Percentiles rank a stretch among this genome's conserved stretches.
Evolutionary conservation across 2,113 vertebrate species (phyloP).

Genomic region (human): DNA sequence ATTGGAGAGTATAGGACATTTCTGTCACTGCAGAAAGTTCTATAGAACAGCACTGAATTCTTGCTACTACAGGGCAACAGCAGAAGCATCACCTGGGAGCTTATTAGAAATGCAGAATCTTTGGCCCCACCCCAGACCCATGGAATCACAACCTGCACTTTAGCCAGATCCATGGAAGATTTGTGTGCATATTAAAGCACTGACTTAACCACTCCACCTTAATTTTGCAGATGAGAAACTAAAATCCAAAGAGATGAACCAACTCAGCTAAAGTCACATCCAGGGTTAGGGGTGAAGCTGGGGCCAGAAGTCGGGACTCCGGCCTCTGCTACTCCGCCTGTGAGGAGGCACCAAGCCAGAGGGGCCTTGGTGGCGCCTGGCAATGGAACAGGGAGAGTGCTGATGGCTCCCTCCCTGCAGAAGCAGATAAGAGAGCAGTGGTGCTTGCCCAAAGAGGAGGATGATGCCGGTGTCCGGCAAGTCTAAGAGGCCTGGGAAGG

Average conservation of each 20-base stretch:
- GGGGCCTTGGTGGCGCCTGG: background rate
- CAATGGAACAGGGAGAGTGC: background rate
- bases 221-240: background rate
- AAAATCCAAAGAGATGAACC: background rate
- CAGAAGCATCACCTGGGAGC: background rate
- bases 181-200: background rate
- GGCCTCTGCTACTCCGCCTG: background rate
- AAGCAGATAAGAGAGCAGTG: background rate
- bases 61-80: background rate
- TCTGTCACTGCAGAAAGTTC: background rate
- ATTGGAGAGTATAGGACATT: background rate
- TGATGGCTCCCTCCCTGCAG: background rate
- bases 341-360: background rate
- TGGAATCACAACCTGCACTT: background rate
- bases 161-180: background rate
- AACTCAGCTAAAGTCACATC: background rate
- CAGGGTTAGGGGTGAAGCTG: background rate
- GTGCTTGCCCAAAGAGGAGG: background rate
- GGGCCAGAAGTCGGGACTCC: background rate
- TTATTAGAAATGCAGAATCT: background rate
- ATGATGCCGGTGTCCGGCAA: background rate
- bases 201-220: background rate
- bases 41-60: background rate
- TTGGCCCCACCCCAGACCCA: background rate
- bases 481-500: background rate